phyloP scores from a whole-genome alignment of 2,888 invertebrate species.

The Eupithecia centaureata region DNA sequence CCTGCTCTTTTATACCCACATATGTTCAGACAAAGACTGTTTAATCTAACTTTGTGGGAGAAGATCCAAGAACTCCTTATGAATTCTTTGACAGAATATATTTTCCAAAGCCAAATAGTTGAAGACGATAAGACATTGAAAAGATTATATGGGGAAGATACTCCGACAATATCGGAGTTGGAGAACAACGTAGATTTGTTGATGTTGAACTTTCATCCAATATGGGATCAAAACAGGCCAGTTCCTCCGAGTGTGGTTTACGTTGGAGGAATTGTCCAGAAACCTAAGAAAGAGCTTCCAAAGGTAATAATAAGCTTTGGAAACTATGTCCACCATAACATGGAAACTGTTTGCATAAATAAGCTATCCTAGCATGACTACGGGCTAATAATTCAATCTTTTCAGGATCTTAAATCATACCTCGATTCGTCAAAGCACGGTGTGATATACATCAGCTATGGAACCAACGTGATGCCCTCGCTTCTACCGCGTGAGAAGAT shows the following conservation, averaged over 20 bases:
- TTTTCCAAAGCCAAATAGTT: constrained; percentile 19
- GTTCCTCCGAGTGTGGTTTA: constrained; percentile 63
- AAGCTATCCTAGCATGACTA: neutral
- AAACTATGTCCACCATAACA: too few relatives aligned
- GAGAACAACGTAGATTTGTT: constrained; percentile 58
- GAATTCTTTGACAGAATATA: constrained; percentile 23
- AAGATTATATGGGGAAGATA: constrained; percentile 45
- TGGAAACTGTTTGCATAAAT: neutral
- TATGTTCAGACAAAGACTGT: constrained; percentile 18
- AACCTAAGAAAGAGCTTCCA: constrained; percentile 59
- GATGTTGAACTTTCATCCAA: constrained; percentile 66
- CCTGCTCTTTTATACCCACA: constrained; percentile 27
- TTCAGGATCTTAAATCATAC: constrained; percentile 62
- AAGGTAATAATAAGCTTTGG: too few relatives aligned
- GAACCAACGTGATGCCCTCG: constrained; percentile 63
- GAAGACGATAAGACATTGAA: constrained; percentile 37
- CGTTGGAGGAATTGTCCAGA: constrained; percentile 67
- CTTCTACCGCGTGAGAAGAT: constrained; percentile 56
- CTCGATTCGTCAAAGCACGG: constrained; percentile 66
- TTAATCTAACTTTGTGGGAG: constrained; percentile 31
- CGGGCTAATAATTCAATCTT: neutral
- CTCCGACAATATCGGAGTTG: constrained; percentile 45
- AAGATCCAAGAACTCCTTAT: constrained; percentile 32
- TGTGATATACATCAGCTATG: constrained; percentile 74
- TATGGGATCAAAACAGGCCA: constrained; percentile 62